Conservation (phyloP, 2,113 vertebrate genomes). For the Sylvietta virens region DNA sequence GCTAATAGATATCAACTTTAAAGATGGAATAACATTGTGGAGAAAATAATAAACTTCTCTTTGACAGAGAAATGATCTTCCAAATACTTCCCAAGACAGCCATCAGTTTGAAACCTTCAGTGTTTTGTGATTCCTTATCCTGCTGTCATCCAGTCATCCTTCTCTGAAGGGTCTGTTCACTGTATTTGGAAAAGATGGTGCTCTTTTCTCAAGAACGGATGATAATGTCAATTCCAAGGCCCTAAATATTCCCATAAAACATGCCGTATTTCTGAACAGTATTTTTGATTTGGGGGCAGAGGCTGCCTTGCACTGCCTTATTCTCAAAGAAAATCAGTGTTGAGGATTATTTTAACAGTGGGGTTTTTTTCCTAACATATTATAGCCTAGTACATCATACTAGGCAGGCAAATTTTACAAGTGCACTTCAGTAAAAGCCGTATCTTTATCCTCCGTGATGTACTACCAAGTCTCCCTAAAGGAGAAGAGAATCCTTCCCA, state of each 20-base stretch:
- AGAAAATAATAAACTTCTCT: not conserved
- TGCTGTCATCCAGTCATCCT: not conserved
- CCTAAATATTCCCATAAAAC: not conserved
- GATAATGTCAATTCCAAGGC: not conserved
- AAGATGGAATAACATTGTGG: not conserved
- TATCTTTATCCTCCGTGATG: not conserved
- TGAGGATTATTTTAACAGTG: not conserved
- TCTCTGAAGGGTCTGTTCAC: not conserved
- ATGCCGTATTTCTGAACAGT: not conserved
- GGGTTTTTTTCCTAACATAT: not conserved
- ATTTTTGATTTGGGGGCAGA: not conserved
- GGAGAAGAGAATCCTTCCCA: not conserved
- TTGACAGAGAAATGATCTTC: not conserved
- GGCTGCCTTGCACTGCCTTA: not conserved
- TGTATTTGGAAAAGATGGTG: not conserved
- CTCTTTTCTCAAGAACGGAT: not conserved
- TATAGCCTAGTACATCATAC: not conserved
- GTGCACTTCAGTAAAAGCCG: not conserved
- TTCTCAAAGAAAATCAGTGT: not conserved
- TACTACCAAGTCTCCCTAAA: not conserved
- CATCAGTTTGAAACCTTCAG: not conserved
- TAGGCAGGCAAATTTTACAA: not conserved
- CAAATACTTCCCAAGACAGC: not conserved
- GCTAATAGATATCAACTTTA: not conserved
- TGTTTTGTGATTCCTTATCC: not conserved